phyloP scores from a whole-genome alignment of 1,140 invertebrate species.

The Lordiphosa clarofinis region DNA sequence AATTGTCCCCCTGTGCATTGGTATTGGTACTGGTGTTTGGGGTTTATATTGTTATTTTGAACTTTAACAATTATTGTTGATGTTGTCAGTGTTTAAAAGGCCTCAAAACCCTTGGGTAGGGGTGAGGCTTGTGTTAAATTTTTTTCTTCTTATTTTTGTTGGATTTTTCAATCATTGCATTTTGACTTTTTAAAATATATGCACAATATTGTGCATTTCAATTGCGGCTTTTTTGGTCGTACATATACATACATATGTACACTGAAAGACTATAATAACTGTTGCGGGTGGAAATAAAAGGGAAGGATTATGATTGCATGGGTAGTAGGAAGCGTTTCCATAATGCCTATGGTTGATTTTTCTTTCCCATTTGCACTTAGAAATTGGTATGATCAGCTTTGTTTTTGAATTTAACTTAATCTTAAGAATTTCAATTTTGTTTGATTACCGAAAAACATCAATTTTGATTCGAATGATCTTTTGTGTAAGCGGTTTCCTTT shows the following conservation, averaged over 20 bases:
- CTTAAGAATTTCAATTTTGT: no score
- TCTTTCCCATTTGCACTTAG: no score
- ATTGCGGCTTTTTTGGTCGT: constrained; percentile 54
- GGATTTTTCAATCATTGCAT: constrained; percentile 56
- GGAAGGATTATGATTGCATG: constrained; percentile 1
- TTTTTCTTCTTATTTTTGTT: constrained; percentile 31
- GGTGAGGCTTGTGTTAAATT: constrained; percentile 20
- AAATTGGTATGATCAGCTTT: no score
- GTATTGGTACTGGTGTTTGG: constrained; percentile 1
- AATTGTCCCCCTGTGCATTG: not conserved
- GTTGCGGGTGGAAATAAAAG: not conserved
- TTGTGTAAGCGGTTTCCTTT: no score
- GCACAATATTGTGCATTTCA: constrained; percentile 69
- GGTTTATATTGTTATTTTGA: constrained; percentile 53
- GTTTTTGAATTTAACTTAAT: no score
- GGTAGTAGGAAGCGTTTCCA: constrained; percentile 2
- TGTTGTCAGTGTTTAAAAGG: constrained; percentile 56
- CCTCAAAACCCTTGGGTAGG: constrained; percentile 7
- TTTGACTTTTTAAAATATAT: constrained; percentile 53
- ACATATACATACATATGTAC: constrained; percentile 14
- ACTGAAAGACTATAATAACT: constrained; percentile 43
- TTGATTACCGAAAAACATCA: no score
- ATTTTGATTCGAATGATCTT: no score
- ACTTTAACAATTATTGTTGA: constrained; percentile 66
- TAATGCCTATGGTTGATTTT: not conserved